phyloP scores from a whole-genome alignment of 2,797 vertebrate genomes.

The Erpetoichthys calabaricus region DNA sequence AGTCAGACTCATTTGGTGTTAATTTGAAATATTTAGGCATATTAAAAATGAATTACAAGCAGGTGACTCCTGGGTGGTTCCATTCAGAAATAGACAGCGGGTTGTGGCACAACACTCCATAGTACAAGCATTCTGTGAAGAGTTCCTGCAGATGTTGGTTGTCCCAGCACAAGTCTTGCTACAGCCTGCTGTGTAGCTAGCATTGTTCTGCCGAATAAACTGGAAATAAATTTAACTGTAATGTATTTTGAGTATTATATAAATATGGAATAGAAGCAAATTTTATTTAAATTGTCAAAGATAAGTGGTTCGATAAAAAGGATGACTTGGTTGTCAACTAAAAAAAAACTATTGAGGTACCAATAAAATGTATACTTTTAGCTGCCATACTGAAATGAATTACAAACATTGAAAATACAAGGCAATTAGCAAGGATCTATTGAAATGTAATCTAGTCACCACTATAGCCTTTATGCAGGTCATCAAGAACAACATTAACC shows the following conservation, averaged over 20 bases:
- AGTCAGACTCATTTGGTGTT: no score
- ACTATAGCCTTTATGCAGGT: neutral
- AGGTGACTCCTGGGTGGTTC: conserved; percentile 19
- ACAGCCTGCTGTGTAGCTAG: conserved; percentile 39
- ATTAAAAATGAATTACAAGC: conserved; percentile 27
- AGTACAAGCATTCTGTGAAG: conserved; percentile 27
- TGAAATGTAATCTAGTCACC: neutral
- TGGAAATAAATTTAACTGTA: conserved; percentile 21
- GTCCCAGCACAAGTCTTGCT: conserved; percentile 27
- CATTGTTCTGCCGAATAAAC: conserved; percentile 33
- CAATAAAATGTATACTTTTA: neutral
- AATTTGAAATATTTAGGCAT: conserved; percentile 1
- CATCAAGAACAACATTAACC: no score
- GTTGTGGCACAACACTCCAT: conserved; percentile 43
- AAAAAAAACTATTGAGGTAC: neutral
- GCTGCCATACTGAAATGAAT: neutral
- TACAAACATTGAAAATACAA: neutral
- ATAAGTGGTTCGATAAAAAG: no score
- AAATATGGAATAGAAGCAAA: no score
- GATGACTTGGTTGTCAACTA: neutral
- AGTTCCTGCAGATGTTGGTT: conserved; percentile 24
- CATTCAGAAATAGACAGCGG: conserved; percentile 41
- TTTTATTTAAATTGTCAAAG: no score
- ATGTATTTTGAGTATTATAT: no score
- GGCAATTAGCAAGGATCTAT: no score